Conservation (phyloP, 2,888 invertebrate genomes). For the Chydorus sphaericus region DNA sequence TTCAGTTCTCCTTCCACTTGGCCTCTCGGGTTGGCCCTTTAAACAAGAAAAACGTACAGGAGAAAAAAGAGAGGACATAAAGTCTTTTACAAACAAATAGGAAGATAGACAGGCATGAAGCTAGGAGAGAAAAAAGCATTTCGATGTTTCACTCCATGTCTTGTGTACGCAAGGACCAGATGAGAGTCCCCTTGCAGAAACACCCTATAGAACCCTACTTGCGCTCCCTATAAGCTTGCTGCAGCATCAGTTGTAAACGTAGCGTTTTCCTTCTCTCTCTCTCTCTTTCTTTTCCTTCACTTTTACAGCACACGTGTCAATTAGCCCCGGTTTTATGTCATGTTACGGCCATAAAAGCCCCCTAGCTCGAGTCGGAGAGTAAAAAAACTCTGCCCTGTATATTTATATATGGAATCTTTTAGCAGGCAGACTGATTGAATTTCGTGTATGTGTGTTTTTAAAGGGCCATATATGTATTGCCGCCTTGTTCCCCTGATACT, state of each 20-base stretch:
- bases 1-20: not conserved
- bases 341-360: constrained; percentile 1
- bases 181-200: not conserved
- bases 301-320: constrained; percentile 5
- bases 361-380: too few relatives aligned
- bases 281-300: not conserved
- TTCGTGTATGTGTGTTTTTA: too few relatives aligned
- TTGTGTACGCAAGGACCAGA: not conserved
- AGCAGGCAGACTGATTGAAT: too few relatives aligned
- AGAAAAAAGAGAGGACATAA: not conserved
- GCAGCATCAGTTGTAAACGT: not conserved
- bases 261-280: not conserved
- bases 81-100: constrained; percentile 4
- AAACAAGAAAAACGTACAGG: not conserved
- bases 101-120: not conserved
- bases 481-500: too few relatives aligned
- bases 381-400: too few relatives aligned
- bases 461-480: too few relatives aligned
- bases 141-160: not conserved
- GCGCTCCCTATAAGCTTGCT: not conserved
- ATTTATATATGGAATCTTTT: too few relatives aligned
- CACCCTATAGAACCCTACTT: not conserved
- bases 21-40: not conserved
- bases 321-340: not conserved
- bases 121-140: not conserved